A percentile compares a stretch with the other conserved stretches of the same genome.
Conservation (phyloP, 2,113 vertebrate genomes). For the Myrmecobius fasciatus region DNA sequence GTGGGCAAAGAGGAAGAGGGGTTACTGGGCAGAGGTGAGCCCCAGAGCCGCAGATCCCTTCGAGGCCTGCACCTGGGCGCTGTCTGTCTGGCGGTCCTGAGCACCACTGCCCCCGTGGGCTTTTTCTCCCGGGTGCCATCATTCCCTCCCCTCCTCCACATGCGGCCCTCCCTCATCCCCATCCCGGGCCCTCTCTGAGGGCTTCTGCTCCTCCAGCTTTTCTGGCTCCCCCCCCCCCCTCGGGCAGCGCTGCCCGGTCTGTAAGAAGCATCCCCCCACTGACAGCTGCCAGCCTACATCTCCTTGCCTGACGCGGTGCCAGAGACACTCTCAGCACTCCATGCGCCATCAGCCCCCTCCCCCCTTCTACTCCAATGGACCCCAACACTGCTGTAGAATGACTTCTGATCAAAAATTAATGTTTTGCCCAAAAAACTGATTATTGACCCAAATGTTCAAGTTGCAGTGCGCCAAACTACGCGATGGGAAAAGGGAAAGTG, state of each 20-base stretch:
- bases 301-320: not conserved
- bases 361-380: not conserved
- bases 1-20: constrained; percentile 57
- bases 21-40: not conserved
- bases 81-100: too few relatives aligned
- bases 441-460: not conserved
- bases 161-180: not conserved
- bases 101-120: too few relatives aligned
- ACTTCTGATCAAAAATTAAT: not conserved
- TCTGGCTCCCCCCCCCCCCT: too few relatives aligned
- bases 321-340: not conserved
- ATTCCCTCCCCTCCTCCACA: not conserved
- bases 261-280: not conserved
- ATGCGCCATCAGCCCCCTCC: too few relatives aligned
- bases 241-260: too few relatives aligned
- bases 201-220: not conserved
- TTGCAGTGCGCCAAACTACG: not conserved
- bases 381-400: not conserved
- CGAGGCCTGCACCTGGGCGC: too few relatives aligned
- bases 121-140: too few relatives aligned
- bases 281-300: not conserved
- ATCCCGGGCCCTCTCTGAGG: not conserved
- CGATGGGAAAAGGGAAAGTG: not conserved
- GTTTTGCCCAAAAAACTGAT: not conserved
- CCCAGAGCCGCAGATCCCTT: too few relatives aligned